Conservation (phyloP, 2,113 vertebrate genomes). For the Zeus faber region DNA sequence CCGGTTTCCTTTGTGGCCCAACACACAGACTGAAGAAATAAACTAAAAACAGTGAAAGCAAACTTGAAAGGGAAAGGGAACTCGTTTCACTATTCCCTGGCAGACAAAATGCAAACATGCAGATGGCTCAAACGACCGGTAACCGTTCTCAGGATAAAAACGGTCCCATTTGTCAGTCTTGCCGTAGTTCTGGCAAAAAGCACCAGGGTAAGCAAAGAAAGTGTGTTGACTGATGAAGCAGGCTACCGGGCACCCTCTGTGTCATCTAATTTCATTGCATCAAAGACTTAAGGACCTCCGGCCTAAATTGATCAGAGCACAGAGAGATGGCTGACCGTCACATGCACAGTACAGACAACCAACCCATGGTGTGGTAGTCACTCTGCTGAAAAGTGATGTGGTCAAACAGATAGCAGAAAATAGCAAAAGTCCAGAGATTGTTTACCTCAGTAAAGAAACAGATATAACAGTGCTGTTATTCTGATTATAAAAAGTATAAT, state of each 20-base stretch:
- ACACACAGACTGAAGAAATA: conserved; percentile 48
- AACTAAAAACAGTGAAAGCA: conserved; percentile 29
- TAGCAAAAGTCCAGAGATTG: not conserved
- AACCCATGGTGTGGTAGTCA: conserved; percentile 27
- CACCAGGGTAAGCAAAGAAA: conserved; percentile 51
- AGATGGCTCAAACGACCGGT: conserved; percentile 27
- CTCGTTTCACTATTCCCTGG: conserved; percentile 29
- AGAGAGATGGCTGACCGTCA: conserved; percentile 54
- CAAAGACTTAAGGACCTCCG: not conserved
- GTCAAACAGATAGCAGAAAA: conserved; percentile 10
- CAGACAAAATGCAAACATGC: conserved; percentile 44
- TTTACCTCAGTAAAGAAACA: no score
- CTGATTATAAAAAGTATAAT: no score
- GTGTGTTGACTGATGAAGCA: conserved; percentile 54
- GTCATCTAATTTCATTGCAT: conserved; percentile 27
- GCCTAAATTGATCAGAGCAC: conserved; percentile 17
- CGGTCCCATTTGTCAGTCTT: no score
- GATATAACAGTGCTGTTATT: no score
- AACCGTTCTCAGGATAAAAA: not conserved
- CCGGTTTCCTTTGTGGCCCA: conserved; percentile 18
- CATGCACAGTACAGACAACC: conserved; percentile 25
- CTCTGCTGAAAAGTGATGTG: not conserved
- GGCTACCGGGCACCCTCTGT: conserved; percentile 36
- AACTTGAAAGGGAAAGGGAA: conserved; percentile 38
- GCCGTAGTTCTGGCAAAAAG: no score